Conservation (phyloP, 2,113 vertebrate species). For the Microtus ochrogaster region DNA sequence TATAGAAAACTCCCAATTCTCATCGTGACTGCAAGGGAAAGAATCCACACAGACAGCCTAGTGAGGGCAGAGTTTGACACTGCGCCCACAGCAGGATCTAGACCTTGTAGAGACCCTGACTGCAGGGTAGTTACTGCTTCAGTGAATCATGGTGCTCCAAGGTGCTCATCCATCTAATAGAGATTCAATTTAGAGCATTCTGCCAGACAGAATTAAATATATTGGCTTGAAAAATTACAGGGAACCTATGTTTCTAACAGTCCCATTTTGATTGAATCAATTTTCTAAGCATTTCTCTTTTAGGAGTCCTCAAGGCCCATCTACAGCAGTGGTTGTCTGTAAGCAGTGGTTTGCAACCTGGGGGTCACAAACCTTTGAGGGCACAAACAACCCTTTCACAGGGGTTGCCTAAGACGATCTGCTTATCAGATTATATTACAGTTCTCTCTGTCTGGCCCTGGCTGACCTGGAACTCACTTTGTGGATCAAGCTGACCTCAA, state of each 20-base stretch:
- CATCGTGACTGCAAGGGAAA: conserved; percentile 17
- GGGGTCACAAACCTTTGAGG: neutral
- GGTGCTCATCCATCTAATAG: conserved; percentile 56
- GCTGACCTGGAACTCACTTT: neutral
- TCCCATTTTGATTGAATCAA: conserved; percentile 65
- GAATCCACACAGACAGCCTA: neutral
- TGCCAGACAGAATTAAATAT: conserved; percentile 77
- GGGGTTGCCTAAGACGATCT: neutral
- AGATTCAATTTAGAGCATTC: conserved; percentile 70
- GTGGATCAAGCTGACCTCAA: neutral
- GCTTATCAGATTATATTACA: neutral
- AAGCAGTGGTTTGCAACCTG: neutral
- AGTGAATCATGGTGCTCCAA: conserved; percentile 31
- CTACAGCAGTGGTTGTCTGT: neutral
- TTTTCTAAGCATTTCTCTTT: conserved; percentile 67
- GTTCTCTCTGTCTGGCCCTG: neutral
- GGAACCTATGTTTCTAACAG: conserved; percentile 52
- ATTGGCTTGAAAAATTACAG: conserved; percentile 76
- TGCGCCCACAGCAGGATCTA: neutral
- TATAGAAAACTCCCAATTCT: conserved; percentile 3
- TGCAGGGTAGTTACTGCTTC: neutral
- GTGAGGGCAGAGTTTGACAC: neutral
- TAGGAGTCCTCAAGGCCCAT: conserved; percentile 49
- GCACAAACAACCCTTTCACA: neutral
- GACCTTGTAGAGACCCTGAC: neutral